phyloP scores from a whole-genome alignment of 2,113 vertebrate species.

The Dendrocopos noguchii region DNA sequence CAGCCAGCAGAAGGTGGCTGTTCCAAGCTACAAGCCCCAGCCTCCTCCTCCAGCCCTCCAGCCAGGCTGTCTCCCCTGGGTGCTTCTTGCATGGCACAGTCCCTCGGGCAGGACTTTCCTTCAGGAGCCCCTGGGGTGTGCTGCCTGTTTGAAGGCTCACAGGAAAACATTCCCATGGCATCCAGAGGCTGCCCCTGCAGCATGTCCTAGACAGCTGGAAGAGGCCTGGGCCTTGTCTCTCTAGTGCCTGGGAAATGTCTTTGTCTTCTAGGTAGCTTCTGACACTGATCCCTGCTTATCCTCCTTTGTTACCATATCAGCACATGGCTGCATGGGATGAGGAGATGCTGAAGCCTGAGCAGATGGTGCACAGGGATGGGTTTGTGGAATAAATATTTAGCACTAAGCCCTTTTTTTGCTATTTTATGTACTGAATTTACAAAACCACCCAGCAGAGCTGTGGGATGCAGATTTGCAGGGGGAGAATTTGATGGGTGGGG shows the following conservation, averaged over 20 bases:
- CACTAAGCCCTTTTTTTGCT: background rate
- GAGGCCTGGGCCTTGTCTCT: background rate
- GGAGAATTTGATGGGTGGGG: too few relatives aligned
- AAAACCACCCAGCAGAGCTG: background rate
- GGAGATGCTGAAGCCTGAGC: constrained; percentile 12
- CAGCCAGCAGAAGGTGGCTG: accelerated
- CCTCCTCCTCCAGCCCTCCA: background rate
- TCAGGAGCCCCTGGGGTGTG: background rate
- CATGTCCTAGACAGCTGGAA: accelerated
- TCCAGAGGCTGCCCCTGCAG: background rate
- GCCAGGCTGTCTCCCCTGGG: background rate
- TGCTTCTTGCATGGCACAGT: background rate
- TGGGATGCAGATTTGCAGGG: background rate
- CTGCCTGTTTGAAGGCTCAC: background rate
- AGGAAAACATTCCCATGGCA: accelerated
- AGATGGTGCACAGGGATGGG: constrained; percentile 38
- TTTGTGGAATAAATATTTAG: constrained; percentile 63
- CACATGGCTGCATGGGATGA: background rate
- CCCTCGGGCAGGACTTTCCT: background rate
- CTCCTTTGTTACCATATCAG: background rate
- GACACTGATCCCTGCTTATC: background rate
- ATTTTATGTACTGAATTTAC: constrained; percentile 15
- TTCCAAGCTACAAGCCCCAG: background rate
- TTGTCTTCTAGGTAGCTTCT: background rate
- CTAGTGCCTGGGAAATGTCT: background rate